phyloP scores from a whole-genome alignment of 2,797 vertebrate species.

The Poliocrania exsul region DNA sequence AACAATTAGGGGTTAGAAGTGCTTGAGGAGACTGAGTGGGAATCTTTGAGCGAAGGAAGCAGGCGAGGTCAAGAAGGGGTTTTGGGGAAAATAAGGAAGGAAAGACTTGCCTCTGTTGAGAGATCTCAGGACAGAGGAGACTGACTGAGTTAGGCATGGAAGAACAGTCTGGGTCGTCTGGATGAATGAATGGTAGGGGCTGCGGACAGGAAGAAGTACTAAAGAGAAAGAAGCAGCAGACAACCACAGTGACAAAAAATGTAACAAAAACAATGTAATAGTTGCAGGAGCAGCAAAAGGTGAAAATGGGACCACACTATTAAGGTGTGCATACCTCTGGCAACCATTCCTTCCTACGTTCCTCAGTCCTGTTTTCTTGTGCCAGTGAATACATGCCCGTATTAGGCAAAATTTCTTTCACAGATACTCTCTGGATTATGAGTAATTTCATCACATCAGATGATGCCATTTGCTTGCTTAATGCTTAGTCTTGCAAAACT shows the following conservation, averaged over 20 bases:
- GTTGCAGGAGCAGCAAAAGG: background rate
- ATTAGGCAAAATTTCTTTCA: background rate
- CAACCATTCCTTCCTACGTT: background rate
- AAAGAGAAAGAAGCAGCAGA: background rate
- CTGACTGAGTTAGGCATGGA: background rate
- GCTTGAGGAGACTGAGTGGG: background rate
- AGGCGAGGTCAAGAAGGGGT: background rate
- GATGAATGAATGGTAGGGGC: background rate
- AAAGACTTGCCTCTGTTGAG: background rate
- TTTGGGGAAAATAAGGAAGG: background rate
- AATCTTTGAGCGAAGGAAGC: background rate
- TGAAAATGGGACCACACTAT: background rate
- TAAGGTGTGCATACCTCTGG: background rate
- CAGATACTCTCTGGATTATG: background rate
- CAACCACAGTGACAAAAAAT: background rate
- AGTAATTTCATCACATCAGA: background rate
- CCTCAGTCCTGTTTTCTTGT: background rate
- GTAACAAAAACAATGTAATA: background rate
- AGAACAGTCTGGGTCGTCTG: background rate
- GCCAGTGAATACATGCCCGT: background rate
- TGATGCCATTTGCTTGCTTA: background rate
- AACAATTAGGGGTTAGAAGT: background rate
- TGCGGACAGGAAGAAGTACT: background rate
- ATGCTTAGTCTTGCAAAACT: background rate
- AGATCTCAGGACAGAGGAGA: background rate